Percentiles rank a stretch among this genome's conserved stretches.
Conservation (phyloP, 2,113 vertebrate genomes). For the Labeo catla region DNA sequence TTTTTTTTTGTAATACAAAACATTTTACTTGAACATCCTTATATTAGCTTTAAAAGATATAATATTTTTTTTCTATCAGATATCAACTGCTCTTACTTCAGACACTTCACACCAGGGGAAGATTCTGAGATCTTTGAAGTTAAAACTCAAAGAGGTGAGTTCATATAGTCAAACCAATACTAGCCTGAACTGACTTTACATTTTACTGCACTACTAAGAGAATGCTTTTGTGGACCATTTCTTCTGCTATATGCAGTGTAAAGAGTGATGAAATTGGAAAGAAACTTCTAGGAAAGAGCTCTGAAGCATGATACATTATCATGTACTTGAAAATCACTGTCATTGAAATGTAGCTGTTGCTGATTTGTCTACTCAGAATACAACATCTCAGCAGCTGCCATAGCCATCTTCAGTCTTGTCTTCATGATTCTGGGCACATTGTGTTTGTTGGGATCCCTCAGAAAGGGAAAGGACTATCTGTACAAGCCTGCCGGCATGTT, state of each 20-base stretch:
- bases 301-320: background rate
- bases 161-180: background rate
- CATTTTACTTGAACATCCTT: background rate
- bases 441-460: conserved; percentile 81
- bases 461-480: conserved; percentile 87
- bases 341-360: background rate
- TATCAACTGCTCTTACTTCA: conserved; percentile 47
- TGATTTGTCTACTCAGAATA: conserved; percentile 79
- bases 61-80: background rate
- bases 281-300: background rate
- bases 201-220: background rate
- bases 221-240: background rate
- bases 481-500: conserved; percentile 95
- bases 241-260: background rate
- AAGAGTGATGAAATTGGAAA: background rate
- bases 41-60: background rate
- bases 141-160: conserved; percentile 44
- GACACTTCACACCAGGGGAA: conserved; percentile 51
- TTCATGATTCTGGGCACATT: conserved; percentile 87
- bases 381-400: conserved; percentile 97
- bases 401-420: conserved; percentile 90
- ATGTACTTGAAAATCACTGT: background rate
- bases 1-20: no score
- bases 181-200: background rate
- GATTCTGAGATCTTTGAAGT: conserved; percentile 54